phyloP scores from a whole-genome alignment of 2,797 vertebrate genomes.

The Tapera naevia region DNA sequence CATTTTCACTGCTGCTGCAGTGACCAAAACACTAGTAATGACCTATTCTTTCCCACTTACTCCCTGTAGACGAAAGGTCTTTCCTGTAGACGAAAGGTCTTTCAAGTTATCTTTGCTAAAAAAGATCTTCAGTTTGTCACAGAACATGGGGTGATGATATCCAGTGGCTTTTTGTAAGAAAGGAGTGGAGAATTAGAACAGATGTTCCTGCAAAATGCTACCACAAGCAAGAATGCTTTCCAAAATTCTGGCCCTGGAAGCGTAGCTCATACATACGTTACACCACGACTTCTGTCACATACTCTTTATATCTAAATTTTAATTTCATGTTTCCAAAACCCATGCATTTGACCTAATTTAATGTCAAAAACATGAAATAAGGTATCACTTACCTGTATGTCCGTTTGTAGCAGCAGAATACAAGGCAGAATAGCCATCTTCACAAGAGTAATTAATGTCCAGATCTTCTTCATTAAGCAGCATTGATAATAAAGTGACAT shows the following conservation, averaged over 20 bases:
- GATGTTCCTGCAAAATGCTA: background rate
- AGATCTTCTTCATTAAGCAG: constrained; percentile 99
- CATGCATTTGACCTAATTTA: background rate
- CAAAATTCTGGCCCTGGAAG: background rate
- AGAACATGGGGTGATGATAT: background rate
- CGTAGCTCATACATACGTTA: background rate
- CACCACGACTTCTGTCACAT: background rate
- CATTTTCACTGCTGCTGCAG: background rate
- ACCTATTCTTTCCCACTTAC: background rate
- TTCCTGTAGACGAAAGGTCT: background rate
- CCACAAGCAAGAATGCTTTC: background rate
- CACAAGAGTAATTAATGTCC: constrained; percentile 84
- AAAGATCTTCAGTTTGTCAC: background rate
- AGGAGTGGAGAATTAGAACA: background rate
- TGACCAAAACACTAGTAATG: background rate
- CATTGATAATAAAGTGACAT: constrained; percentile 99
- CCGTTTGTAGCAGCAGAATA: constrained; percentile 98
- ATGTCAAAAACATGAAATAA: background rate
- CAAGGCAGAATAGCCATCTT: constrained; percentile 95
- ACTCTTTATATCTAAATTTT: background rate
- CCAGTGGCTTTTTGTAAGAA: background rate
- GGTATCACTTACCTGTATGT: constrained; percentile 87
- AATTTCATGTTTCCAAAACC: background rate
- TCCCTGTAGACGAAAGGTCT: background rate
- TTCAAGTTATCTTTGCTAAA: background rate